A percentile compares a stretch with the other conserved stretches of the same genome.
Conservation (phyloP, 1,140 invertebrate species). For the Samia ricini region DNA sequence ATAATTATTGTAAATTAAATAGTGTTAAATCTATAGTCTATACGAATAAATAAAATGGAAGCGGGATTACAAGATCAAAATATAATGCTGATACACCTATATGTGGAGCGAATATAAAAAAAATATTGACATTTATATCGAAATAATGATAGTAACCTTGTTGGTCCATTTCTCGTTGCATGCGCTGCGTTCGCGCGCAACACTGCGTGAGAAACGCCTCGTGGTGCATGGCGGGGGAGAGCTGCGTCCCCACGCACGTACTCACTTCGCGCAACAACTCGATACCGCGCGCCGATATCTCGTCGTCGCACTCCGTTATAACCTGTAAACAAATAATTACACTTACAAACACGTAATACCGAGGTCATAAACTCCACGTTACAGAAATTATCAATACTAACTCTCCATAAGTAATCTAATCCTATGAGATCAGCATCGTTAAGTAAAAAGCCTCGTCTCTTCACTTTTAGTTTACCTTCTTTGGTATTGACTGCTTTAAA, state of each 20-base stretch:
- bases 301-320: slow-evolving; percentile 92
- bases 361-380: background rate
- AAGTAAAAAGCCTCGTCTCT: slow-evolving; percentile 88
- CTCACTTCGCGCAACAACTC: slow-evolving; percentile 95
- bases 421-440: slow-evolving; percentile 96
- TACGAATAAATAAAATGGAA: too few relatives aligned
- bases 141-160: background rate
- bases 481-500: slow-evolving; percentile 98
- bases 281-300: slow-evolving; percentile 94
- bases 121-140: background rate
- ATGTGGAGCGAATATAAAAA: background rate
- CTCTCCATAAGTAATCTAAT: slow-evolving; percentile 97
- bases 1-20: too few relatives aligned
- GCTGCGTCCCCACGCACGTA: slow-evolving; percentile 92
- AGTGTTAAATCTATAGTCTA: too few relatives aligned
- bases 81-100: background rate
- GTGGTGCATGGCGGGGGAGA: slow-evolving; percentile 92
- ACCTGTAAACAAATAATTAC: slow-evolving; percentile 77
- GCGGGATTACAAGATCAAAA: background rate
- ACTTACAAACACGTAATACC: background rate
- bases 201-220: slow-evolving; percentile 94
- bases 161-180: slow-evolving; percentile 69
- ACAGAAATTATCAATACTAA: slow-evolving; percentile 63
- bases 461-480: slow-evolving; percentile 94
- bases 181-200: slow-evolving; percentile 91